Evolutionary conservation across 2,888 invertebrate genomes (phyloP).

Genomic region (Rotaria macrura): DNA sequence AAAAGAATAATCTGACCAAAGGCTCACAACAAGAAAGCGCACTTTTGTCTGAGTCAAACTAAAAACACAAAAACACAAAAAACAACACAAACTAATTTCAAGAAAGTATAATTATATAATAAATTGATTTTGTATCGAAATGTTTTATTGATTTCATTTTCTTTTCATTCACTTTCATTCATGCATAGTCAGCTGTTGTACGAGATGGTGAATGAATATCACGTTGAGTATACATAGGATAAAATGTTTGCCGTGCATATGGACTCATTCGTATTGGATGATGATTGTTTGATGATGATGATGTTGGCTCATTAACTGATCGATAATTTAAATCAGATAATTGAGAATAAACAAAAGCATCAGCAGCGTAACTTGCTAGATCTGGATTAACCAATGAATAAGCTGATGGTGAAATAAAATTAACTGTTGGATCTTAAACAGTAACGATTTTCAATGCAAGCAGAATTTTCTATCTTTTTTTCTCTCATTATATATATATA

Average conservation of each 20-base stretch:
- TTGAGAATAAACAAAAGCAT: conserved; percentile 11
- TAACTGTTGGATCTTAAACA: conserved; percentile 15
- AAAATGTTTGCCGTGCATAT: neutral
- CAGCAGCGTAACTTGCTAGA: conserved; percentile 7
- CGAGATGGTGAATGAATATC: conserved; percentile 19
- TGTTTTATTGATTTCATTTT: no score
- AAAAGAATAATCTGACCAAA: neutral
- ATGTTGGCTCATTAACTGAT: neutral
- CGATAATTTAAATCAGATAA: conserved; percentile 20
- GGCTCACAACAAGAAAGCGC: neutral
- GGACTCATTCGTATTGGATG: conserved; percentile 11
- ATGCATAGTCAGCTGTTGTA: neutral
- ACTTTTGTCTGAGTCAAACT: neutral
- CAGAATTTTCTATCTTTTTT: neutral
- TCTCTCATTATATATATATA: no score
- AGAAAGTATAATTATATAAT: neutral
- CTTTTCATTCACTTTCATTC: no score
- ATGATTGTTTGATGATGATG: neutral
- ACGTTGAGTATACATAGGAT: conserved; percentile 17
- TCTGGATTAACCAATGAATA: neutral
- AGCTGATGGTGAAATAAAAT: neutral
- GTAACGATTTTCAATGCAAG: no score
- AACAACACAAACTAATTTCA: neutral
- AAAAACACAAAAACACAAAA: neutral
- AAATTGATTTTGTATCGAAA: neutral